phyloP scores from a whole-genome alignment of 2,797 vertebrate genomes.

The Argya squamiceps region DNA sequence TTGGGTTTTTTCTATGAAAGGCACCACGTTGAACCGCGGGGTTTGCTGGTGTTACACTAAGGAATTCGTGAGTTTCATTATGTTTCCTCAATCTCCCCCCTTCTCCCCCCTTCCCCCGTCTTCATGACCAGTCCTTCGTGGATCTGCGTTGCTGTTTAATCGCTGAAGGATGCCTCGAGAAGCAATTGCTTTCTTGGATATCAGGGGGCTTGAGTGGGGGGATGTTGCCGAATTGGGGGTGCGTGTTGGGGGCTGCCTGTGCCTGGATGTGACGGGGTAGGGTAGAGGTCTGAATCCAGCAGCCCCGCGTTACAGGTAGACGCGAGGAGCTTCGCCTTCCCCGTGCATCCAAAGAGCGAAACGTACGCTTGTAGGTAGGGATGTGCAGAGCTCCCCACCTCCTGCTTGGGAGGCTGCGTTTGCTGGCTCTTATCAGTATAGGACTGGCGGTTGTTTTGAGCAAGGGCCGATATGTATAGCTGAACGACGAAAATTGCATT shows the following conservation, averaged over 20 bases:
- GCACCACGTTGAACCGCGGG: not conserved
- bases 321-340: not conserved
- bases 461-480: not conserved
- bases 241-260: accelerated
- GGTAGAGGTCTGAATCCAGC: not conserved
- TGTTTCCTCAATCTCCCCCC: not conserved
- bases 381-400: not conserved
- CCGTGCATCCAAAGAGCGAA: not conserved
- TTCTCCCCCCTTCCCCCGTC: not conserved
- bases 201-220: not conserved
- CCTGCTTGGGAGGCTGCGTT: not conserved
- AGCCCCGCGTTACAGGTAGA: not conserved
- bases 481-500: not conserved
- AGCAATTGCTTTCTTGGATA: not conserved
- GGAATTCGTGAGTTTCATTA: not conserved
- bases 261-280: not conserved
- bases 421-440: not conserved
- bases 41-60: not conserved
- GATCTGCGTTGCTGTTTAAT: not conserved
- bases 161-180: not conserved
- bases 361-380: not conserved
- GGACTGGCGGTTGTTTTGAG: not conserved
- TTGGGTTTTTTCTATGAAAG: not conserved
- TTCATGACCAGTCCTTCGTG: not conserved
- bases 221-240: not conserved